Evolutionary conservation across 2,797 vertebrate species (phyloP), one percentile per base, ranked within the genome.

Genomic region (Melanitta fusca): DNA sequence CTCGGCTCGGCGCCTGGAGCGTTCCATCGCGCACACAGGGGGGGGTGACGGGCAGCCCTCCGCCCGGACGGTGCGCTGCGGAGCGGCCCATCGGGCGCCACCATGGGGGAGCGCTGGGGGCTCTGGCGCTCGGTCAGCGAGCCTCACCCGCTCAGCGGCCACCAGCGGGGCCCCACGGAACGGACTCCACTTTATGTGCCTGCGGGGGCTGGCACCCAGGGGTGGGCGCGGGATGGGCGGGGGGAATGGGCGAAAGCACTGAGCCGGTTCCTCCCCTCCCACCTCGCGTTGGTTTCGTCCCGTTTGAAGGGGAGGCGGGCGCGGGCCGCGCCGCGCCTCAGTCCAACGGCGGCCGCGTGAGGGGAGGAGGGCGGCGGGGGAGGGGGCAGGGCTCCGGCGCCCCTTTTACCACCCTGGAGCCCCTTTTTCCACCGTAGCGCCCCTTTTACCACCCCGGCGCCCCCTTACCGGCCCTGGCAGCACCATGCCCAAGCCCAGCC

Each of bases 121-220:
- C 4, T 8, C 11, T 12, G 7, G 10, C 4, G 19, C 32, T 71
- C 10, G 12, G 1, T 9, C 10, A 28, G 27, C 13, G 60, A 13
- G 38, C 22, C 5, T 8, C 24, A 2, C 6, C 13, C 8, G 11
- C 12, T 5, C 13, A 34, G 28, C 5, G 38, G 13, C 51, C 28
- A 5, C 22, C 13, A 13, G 5, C 9, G 16, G 30, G 11, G 19
- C 6, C 12, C 36, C 5, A 27, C 18, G 24, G 54, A 11, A 24
- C 6, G 13, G 1, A 2, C 4, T 6, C 1, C 2, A 5, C 3
- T 0, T 24, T 5, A 1, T 22, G 8, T 6, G 8, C 7, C 18
- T 13, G 39, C 11, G 25, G 30, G 21, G 34, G 49, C 34, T 22
- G 41, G 21, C 2, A 32, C 49, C 16, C 13, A 2, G 2, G 30